Evolutionary conservation across 2,888 invertebrate species (phyloP), one percentile per base, ranked within the genome.

Genomic region (Diarsia dahlii): DNA sequence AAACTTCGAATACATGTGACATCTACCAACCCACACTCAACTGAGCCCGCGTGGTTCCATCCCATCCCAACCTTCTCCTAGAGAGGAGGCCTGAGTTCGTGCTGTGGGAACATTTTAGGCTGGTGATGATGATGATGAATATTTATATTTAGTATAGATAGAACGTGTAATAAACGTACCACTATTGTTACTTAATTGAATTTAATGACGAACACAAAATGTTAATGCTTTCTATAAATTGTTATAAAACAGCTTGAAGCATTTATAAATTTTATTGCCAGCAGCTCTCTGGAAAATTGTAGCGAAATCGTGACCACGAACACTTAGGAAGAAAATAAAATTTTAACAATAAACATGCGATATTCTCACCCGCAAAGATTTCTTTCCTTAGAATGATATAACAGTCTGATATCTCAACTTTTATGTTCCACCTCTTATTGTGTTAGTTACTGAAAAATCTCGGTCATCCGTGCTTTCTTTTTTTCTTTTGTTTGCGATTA

Each of bases 331-430:
- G 74, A 75, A 78, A 79, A 82, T 82, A 79, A 79, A 69, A 66
- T 82, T 78, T 82, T 54, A 68, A 78, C 79, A 82, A 82, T 78
- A 82, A 75, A 79, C 81, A 82, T 82, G 81, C 82, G 65, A 82
- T 74, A 68, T 71, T 75, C 62, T 71, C 56, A 34, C 66, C 62
- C 52, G 64, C 63, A 39, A 69, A 78, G 56, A 71, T 71, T 82
- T 65, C 71, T 75, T 78, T 71, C 45, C 15, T 10, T 45, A 34
- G 70, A 78, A 78, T 81, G 39, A 52, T 66, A 81, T 68, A 78
- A 81, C 78, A 50, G 23, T 46, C 34, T 28, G 70, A 34, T 67
- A 74, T 78, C 70, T 71, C 45, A 67, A 80, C n/a, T 54, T 74
- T 78, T 78, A 81, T 74, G 48, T 52, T 48, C 45, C 12, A 54